Evolutionary conservation across 2,113 vertebrate species (phyloP).

Genomic region (Tachysurus vachellii): DNA sequence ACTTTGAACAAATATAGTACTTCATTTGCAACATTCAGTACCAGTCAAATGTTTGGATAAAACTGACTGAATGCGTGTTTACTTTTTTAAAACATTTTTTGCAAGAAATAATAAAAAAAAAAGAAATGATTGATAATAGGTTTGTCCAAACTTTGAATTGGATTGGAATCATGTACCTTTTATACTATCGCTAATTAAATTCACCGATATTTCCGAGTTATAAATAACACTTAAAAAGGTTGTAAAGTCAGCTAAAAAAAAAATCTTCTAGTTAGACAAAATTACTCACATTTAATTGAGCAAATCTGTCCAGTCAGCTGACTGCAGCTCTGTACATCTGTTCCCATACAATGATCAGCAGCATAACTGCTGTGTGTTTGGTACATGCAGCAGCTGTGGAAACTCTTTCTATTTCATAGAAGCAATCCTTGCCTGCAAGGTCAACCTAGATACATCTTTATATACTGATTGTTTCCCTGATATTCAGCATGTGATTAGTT

Average conservation of each 20-base stretch:
- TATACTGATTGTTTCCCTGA: neutral
- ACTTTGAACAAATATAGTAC: constrained; percentile 37
- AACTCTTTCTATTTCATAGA: neutral
- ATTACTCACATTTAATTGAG: neutral
- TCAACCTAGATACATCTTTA: neutral
- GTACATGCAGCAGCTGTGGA: neutral
- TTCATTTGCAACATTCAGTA: neutral
- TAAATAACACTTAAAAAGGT: constrained; percentile 10
- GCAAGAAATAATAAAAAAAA: neutral
- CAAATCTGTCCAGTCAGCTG: neutral
- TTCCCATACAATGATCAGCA: constrained; percentile 12
- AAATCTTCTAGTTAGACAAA: neutral
- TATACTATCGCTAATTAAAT: constrained; percentile 15
- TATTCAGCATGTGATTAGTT: neutral
- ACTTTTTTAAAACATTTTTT: neutral
- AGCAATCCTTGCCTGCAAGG: constrained; percentile 18
- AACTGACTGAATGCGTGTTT: neutral
- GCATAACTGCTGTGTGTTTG: neutral
- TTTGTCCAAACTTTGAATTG: neutral
- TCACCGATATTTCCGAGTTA: constrained; percentile 1
- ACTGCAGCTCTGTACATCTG: constrained; percentile 3
- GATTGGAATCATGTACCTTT: neutral
- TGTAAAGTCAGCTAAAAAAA: neutral
- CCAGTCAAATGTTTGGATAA: neutral
- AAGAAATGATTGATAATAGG: neutral